Conservation (phyloP, 1,140 invertebrate species). For the Araneus ventricosus region DNA sequence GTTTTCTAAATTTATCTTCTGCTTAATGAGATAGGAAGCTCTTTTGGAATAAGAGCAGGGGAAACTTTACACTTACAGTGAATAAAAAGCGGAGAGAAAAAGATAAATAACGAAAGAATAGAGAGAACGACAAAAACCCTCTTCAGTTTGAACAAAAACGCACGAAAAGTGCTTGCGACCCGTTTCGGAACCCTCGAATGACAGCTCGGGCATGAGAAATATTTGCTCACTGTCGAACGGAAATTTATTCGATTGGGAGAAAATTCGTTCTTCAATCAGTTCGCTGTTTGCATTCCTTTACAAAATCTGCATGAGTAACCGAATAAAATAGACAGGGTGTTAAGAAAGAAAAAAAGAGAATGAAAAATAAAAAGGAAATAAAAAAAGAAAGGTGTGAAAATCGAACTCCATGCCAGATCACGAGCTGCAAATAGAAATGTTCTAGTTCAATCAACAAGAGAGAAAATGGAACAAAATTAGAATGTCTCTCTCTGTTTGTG, state of each 20-base stretch:
- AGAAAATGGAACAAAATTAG: background rate
- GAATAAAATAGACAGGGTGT: conserved; percentile 25
- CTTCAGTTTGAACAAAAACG: background rate
- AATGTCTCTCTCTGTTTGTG: background rate
- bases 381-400: background rate
- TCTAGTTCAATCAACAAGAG: background rate
- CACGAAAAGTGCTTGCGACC: background rate
- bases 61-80: background rate
- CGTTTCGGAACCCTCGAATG: background rate
- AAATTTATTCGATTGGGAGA: conserved; percentile 32
- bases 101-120: background rate
- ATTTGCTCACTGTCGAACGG: conserved; percentile 20
- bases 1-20: background rate
- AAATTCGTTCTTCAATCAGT: conserved; percentile 35
- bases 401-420: background rate
- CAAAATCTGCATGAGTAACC: conserved; percentile 10
- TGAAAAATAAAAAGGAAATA: background rate
- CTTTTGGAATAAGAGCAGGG: background rate
- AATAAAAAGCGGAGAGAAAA: background rate
- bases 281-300: conserved; percentile 3
- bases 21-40: background rate
- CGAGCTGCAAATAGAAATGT: background rate
- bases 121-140: background rate
- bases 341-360: background rate
- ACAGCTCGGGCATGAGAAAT: conserved; percentile 6